Evolutionary conservation across 2,797 vertebrate genomes (phyloP).

Genomic region (Avahi laniger): DNA sequence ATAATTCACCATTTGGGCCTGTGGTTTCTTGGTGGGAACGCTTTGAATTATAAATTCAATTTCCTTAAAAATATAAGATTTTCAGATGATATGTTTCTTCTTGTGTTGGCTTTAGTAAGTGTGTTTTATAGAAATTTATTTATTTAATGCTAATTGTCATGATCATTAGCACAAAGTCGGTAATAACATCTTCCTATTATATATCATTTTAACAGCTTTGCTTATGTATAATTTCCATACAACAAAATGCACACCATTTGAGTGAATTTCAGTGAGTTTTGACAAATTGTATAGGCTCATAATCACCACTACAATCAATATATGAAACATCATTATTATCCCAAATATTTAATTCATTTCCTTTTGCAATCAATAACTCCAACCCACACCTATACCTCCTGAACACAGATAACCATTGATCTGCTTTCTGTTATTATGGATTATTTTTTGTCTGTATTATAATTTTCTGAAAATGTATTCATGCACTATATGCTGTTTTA

Average conservation of each 20-base stretch:
- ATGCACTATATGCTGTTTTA: background rate
- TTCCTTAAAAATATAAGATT: background rate
- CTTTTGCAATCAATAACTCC: background rate
- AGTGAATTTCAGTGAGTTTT: background rate
- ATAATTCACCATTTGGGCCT: too few species aligned
- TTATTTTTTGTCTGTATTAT: background rate
- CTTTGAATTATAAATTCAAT: too few species aligned
- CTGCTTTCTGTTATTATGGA: background rate
- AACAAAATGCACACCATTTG: background rate
- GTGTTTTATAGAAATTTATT: background rate
- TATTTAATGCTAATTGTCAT: background rate
- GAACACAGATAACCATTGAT: background rate
- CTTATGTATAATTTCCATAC: background rate
- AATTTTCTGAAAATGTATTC: background rate
- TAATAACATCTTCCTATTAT: background rate
- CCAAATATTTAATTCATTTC: background rate
- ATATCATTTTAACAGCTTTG: background rate
- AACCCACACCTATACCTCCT: background rate
- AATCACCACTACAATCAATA: background rate
- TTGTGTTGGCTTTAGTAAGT: background rate
- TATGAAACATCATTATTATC: background rate
- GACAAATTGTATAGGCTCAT: background rate
- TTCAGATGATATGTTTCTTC: background rate
- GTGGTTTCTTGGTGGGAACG: too few species aligned
- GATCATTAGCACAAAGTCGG: background rate